Conservation (phyloP, 2,113 vertebrate genomes). For the Tichodroma muraria region DNA sequence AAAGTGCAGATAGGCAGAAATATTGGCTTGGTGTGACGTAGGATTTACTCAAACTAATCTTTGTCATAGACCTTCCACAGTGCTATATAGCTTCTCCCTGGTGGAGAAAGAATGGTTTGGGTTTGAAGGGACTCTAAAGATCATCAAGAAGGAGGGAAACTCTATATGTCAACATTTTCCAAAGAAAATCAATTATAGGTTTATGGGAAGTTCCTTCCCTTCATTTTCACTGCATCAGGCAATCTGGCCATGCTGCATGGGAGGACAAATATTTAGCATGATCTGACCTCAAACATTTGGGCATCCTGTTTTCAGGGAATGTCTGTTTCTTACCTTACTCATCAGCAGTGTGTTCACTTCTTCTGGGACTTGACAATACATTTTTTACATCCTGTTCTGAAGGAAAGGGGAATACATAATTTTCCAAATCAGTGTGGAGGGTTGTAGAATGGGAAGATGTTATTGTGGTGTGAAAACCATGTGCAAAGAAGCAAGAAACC, state of each 20-base stretch:
- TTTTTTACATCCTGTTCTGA: background rate
- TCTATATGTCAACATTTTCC: background rate
- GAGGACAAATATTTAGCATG: background rate
- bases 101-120: background rate
- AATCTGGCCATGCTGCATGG: rapidly evolving
- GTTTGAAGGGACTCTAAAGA: background rate
- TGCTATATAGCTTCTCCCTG: background rate
- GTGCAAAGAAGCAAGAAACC: background rate
- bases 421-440: background rate
- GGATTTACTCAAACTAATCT: background rate
- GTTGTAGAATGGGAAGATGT: background rate
- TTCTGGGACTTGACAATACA: background rate
- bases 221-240: background rate
- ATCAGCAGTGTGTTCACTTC: rapidly evolving
- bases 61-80: background rate
- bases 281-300: background rate
- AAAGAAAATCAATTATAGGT: background rate
- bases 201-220: background rate
- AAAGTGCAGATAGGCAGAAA: background rate
- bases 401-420: background rate
- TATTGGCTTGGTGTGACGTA: background rate
- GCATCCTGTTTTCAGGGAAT: background rate
- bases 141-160: background rate
- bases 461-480: background rate
- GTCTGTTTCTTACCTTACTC: background rate